Evolutionary conservation across 2,113 vertebrate species (phyloP), one percentile per base, ranked within the genome.

Genomic region (Semnornis frantzii): DNA sequence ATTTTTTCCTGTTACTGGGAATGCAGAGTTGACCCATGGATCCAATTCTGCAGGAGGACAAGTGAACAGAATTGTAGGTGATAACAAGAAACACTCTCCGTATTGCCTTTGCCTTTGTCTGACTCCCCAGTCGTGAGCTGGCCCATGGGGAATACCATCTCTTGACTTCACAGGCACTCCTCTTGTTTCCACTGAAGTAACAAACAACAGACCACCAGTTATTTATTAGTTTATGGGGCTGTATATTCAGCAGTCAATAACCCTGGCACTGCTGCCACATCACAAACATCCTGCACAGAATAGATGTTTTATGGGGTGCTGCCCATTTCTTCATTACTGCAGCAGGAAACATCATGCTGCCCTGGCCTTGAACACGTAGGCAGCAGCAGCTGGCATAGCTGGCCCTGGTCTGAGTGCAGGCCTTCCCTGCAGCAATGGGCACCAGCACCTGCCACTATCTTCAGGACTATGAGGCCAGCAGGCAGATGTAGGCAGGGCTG

Each of bases 81-180:
- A 68, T 0, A 5, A 15, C 0, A 0, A 5, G 6, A 76, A 23
- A 33, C 23, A 69, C 19, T 42, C 42, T 2, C 1, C 25, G 37
- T 28, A 9, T 15, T 3, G 1, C 8, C 27, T 73, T 15, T 3
- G 1, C 8, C 27, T 73, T 23, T 42, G 30, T 42, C 42, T 42
- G 42, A 42, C 21, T 92, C 30, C 19, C 14, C 1, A 1, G 24
- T 8, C 55, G 55, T 5, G 14, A 48, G 24, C 31, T 27, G 25
- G n/a, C 17, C 5, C 2, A 28, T 6, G 17, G 24, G 9, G 6
- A 2, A 52, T 75, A 57, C 3, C 15, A 64, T 15, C 34, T 66
- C 42, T 14, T 37, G 33, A 27, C 15, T 7, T 18, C 59, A 25
- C 28, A 62, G 77, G 15, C 65, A 57, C 30, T 76, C 48, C 30